A percentile compares a stretch with the other conserved stretches of the same genome.
Evolutionary conservation across 2,888 invertebrate genomes (phyloP).

Genomic region (Ferdinandea cuprea): DNA sequence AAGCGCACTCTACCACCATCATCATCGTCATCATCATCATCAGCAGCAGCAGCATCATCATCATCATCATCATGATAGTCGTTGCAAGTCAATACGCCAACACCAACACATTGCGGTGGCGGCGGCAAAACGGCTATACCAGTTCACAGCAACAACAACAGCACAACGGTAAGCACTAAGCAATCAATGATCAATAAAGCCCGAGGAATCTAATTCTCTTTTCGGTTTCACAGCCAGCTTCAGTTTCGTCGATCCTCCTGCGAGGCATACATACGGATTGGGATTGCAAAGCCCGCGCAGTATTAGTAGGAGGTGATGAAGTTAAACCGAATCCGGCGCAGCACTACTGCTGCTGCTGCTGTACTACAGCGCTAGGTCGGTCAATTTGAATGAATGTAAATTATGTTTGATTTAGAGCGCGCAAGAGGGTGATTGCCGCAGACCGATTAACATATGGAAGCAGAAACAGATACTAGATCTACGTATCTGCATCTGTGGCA

Average conservation of each 20-base stretch:
- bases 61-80: slow-evolving; percentile 6
- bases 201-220: slow-evolving; percentile 70
- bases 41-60: slow-evolving; percentile 19
- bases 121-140: slow-evolving; percentile 5
- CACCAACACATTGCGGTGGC: slow-evolving; percentile 17
- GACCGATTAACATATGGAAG: slow-evolving; percentile 60
- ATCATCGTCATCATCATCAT: slow-evolving; percentile 32
- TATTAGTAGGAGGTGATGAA: slow-evolving; percentile 73
- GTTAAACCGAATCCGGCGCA: slow-evolving; percentile 55
- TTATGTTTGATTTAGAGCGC: slow-evolving; percentile 67
- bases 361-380: background rate
- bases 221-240: slow-evolving; percentile 47
- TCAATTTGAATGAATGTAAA: slow-evolving; percentile 71
- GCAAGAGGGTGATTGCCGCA: slow-evolving; percentile 46
- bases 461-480: slow-evolving; percentile 7
- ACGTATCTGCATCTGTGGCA: slow-evolving; percentile 9
- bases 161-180: slow-evolving; percentile 57
- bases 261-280: slow-evolving; percentile 17
- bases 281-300: slow-evolving; percentile 19
- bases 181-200: slow-evolving; percentile 74
- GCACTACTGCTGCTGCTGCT: too few species aligned
- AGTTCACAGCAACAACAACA: slow-evolving; percentile 38
- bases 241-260: slow-evolving; percentile 45
- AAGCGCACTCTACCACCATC: slow-evolving; percentile 32
- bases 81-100: slow-evolving; percentile 40